Conservation (phyloP, 2,797 vertebrate species). For the Dipus sagitta region DNA sequence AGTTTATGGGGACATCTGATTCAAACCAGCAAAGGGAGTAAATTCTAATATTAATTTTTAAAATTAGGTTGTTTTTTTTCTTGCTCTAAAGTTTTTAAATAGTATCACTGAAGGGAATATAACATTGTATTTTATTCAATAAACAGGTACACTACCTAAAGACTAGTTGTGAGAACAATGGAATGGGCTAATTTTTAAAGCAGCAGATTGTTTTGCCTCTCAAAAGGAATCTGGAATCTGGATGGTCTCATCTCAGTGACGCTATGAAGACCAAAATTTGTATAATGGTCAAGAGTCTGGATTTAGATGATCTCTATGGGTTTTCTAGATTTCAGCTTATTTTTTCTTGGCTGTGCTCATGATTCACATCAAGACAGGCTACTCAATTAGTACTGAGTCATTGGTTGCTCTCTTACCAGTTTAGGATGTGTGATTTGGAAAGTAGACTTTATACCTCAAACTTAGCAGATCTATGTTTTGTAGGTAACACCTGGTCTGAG, state of each 20-base stretch:
- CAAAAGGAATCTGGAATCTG: not conserved
- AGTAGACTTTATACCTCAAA: not conserved
- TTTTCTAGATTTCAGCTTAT: conserved; percentile 27
- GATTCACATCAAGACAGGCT: conserved; percentile 27
- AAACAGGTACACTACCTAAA: not conserved
- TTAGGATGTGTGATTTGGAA: conserved; percentile 29
- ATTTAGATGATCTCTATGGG: not conserved
- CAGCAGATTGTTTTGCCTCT: not conserved
- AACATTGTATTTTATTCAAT: not conserved
- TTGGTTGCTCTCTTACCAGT: not conserved
- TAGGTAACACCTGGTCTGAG: not conserved
- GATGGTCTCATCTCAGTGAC: not conserved
- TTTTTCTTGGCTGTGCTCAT: not conserved
- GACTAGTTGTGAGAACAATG: not conserved
- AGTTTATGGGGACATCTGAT: too few relatives aligned
- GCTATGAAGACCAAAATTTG: not conserved
- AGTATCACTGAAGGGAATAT: not conserved
- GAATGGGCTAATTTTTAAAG: not conserved
- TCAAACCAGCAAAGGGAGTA: not conserved
- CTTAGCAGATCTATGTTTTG: conserved; percentile 35
- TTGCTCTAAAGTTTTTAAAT: conserved; percentile 48
- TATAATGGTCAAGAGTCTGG: not conserved
- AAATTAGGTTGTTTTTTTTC: not conserved
- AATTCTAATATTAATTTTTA: not conserved
- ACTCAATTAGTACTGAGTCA: not conserved